A percentile compares a stretch with the other conserved stretches of the same genome.
Conservation (phyloP, 2,888 invertebrate species). For the Eristalis tenax region DNA sequence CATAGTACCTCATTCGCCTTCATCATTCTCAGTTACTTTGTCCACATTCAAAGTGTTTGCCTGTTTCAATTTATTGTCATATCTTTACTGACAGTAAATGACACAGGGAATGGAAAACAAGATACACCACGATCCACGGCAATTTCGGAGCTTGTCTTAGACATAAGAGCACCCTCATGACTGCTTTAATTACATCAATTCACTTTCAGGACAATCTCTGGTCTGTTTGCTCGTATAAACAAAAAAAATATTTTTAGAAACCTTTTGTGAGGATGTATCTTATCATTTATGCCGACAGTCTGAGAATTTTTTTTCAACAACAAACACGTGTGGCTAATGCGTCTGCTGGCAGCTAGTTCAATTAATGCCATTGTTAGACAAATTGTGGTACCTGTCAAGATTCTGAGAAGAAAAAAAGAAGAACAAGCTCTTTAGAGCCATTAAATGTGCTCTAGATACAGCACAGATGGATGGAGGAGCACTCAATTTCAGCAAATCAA, state of each 20-base stretch:
- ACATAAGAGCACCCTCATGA: neutral
- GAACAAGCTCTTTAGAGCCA: no score
- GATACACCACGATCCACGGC: neutral
- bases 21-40: neutral
- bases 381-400: neutral
- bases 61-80: no score
- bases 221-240: neutral
- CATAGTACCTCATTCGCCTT: no score
- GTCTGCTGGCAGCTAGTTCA: neutral
- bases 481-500: neutral
- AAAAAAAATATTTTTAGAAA: neutral
- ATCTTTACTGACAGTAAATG: neutral
- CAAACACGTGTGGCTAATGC: neutral
- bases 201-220: neutral
- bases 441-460: neutral
- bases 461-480: neutral
- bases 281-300: neutral
- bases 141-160: neutral
- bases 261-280: neutral
- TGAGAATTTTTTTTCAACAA: neutral
- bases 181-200: neutral
- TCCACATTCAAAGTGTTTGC: neutral
- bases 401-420: neutral
- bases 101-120: no score
- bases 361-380: neutral